Conservation (phyloP, 2,888 invertebrate species). For the Eledone cirrhosa region DNA sequence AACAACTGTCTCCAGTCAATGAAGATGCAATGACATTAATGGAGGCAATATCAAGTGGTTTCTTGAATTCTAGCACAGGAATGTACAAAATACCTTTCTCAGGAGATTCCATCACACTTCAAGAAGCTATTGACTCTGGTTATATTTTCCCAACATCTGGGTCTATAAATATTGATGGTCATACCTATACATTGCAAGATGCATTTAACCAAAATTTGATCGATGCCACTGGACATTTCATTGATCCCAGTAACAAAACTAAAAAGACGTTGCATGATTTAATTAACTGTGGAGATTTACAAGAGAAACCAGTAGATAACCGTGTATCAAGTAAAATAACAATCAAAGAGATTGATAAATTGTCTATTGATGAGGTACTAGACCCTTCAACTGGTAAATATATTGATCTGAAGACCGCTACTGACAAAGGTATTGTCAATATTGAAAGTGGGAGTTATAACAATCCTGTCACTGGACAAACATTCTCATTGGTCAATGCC, state of each 20-base stretch:
- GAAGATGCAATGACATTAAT: constrained; percentile 49
- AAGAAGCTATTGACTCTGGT: constrained; percentile 75
- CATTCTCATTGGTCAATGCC: constrained; percentile 83
- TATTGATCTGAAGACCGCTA: constrained; percentile 49
- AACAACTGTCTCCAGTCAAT: constrained; percentile 40
- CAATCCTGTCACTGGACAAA: constrained; percentile 84
- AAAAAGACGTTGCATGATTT: constrained; percentile 46
- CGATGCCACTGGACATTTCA: constrained; percentile 46
- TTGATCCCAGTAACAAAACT: constrained; percentile 39
- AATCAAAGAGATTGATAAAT: constrained; percentile 50
- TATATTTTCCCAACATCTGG: constrained; percentile 51
- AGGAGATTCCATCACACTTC: constrained; percentile 81
- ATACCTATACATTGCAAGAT: constrained; percentile 76
- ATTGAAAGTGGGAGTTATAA: constrained; percentile 76
- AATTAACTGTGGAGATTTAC: constrained; percentile 59
- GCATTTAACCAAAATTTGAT: constrained; percentile 72
- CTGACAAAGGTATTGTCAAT: constrained; percentile 60
- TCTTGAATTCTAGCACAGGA: constrained; percentile 81
- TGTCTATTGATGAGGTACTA: constrained; percentile 50
- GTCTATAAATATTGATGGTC: constrained; percentile 38
- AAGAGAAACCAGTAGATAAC: constrained; percentile 40
- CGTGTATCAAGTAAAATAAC: constrained; percentile 43
- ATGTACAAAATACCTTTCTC: constrained; percentile 81
- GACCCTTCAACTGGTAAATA: constrained; percentile 48
- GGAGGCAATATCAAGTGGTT: constrained; percentile 70